Conservation (phyloP, 1,140 invertebrate species). For the Trichonephila clavipes region DNA sequence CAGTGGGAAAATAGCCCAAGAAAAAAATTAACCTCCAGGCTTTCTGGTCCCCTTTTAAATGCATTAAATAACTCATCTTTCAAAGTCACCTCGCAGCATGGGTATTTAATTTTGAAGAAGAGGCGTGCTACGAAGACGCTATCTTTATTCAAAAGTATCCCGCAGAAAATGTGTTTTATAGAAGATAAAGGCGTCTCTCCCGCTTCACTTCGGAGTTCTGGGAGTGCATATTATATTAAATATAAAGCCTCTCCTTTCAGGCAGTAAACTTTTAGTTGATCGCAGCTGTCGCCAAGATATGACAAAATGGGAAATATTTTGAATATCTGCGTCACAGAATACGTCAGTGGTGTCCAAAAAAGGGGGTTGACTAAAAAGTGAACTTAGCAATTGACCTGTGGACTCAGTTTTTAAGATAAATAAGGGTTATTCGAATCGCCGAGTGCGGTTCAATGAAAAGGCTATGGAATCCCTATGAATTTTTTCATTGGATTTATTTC, state of each 20-base stretch:
- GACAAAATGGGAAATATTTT: conserved; percentile 51
- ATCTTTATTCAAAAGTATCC: conserved; percentile 44
- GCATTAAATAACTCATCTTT: conserved; percentile 43
- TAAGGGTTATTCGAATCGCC: no score
- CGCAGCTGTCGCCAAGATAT: conserved; percentile 38
- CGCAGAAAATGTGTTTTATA: conserved; percentile 55
- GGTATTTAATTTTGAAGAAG: conserved; percentile 50
- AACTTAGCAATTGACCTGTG: not conserved
- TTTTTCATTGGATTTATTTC: no score
- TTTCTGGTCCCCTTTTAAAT: not conserved
- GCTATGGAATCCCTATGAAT: no score
- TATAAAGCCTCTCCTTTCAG: conserved; percentile 29
- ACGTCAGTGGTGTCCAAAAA: not conserved
- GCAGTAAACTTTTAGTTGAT: not conserved
- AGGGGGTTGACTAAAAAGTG: not conserved
- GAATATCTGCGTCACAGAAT: conserved; percentile 37
- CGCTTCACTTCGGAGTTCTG: not conserved
- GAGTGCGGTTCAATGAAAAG: no score
- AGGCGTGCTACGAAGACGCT: not conserved
- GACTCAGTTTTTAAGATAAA: not conserved
- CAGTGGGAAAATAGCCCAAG: not conserved
- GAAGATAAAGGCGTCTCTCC: conserved; percentile 39
- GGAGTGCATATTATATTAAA: conserved; percentile 42
- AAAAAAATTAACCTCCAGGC: conserved; percentile 16
- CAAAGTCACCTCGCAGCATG: conserved; percentile 10